Conservation (phyloP, 2,888 invertebrate species). For the Erannis defoliaria region DNA sequence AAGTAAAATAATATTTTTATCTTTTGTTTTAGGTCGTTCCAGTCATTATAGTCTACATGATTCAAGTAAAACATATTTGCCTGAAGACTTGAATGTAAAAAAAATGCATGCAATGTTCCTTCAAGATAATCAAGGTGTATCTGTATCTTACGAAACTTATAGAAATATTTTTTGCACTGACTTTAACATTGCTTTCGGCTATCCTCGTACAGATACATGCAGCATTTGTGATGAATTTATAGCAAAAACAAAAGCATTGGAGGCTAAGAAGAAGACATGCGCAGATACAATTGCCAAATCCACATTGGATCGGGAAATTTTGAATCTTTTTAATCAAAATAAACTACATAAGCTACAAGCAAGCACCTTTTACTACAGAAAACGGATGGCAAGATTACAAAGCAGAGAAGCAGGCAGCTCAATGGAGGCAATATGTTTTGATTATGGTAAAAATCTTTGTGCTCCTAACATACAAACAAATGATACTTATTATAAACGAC, state of each 20-base stretch:
- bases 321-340: slow-evolving; percentile 33
- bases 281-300: slow-evolving; percentile 28
- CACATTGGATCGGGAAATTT: slow-evolving; percentile 25
- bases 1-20: too few relatives aligned
- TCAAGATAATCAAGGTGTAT: too few relatives aligned
- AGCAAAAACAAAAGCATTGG: slow-evolving; percentile 19
- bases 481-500: slow-evolving; percentile 45
- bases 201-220: too few relatives aligned
- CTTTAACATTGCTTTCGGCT: too few relatives aligned
- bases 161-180: too few relatives aligned
- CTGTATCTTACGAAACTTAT: too few relatives aligned
- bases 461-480: slow-evolving; percentile 35
- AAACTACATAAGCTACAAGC: slow-evolving; percentile 44
- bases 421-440: slow-evolving; percentile 39
- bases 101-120: too few relatives aligned
- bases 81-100: too few relatives aligned
- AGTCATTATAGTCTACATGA: too few relatives aligned
- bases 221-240: slow-evolving; percentile 22
- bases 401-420: slow-evolving; percentile 29
- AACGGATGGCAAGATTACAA: slow-evolving; percentile 33
- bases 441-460: slow-evolving; percentile 41
- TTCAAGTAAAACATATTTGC: too few relatives aligned
- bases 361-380: slow-evolving; percentile 44
- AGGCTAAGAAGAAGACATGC: slow-evolving; percentile 17
- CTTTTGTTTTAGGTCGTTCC: too few relatives aligned